These are phyloP conservation scores for Solea senegalensis DNA, from an alignment of 2,113 vertebrate genomes.

Conservation along the genomic window DNA sequence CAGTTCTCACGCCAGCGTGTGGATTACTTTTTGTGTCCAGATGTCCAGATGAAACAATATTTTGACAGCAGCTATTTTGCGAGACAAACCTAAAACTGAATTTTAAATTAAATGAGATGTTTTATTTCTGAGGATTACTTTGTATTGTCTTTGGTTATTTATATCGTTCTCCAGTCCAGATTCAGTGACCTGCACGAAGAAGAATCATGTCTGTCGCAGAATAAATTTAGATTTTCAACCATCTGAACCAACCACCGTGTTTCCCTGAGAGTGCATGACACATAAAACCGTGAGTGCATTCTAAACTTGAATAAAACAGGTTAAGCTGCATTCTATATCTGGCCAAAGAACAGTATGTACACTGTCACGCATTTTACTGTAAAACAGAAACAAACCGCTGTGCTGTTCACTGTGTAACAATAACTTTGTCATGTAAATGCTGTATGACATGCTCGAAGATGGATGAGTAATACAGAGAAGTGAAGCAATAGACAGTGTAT, in stretches of 20 bases:
- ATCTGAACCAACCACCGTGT: not conserved
- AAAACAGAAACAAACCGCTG: not conserved
- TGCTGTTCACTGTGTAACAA: not conserved
- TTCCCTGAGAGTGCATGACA: not conserved
- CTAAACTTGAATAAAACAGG: slow-evolving; percentile 27
- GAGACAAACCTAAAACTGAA: too few relatives aligned
- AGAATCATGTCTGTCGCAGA: too few relatives aligned
- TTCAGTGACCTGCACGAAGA: too few relatives aligned
- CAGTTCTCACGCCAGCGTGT: too few relatives aligned
- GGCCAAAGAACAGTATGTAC: slow-evolving; percentile 27
- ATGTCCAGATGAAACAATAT: too few relatives aligned
- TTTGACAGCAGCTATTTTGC: too few relatives aligned
- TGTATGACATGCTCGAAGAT: not conserved
- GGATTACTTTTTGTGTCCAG: too few relatives aligned
- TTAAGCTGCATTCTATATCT: slow-evolving; percentile 33
- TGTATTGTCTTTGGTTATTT: too few relatives aligned
- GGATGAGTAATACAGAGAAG: slow-evolving; percentile 4
- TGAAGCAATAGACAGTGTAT: not conserved
- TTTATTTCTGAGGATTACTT: too few relatives aligned
- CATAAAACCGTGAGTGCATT: slow-evolving; percentile 16
- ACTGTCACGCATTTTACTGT: not conserved
- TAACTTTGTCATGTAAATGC: not conserved
- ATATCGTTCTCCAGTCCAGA: too few relatives aligned
- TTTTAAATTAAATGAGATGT: too few relatives aligned
- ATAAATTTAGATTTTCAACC: not conserved